Conservation (phyloP, 2,113 vertebrate species). For the Chionomys nivalis region DNA sequence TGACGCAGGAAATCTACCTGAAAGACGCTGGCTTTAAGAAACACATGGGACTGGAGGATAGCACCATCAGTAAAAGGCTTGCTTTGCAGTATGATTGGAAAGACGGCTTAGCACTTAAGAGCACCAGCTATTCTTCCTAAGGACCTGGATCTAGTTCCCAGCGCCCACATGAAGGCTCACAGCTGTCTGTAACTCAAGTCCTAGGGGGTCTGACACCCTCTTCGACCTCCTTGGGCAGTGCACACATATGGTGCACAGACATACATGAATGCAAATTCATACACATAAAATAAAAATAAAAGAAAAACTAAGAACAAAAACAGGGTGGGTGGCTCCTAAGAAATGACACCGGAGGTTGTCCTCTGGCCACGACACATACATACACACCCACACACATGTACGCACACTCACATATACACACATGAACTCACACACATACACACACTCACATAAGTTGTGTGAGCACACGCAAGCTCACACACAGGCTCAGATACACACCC, state of each 20-base stretch:
- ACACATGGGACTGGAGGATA: too few relatives aligned
- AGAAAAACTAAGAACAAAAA: background rate
- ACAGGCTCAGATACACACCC: background rate
- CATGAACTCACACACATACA: background rate
- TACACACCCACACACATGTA: too few relatives aligned
- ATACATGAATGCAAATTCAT: background rate
- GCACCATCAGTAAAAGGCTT: background rate
- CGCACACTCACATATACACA: background rate
- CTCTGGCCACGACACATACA: background rate
- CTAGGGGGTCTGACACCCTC: background rate
- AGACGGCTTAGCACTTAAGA: background rate
- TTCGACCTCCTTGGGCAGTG: background rate
- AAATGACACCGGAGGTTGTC: background rate
- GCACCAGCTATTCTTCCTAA: too few relatives aligned
- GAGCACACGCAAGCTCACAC: background rate
- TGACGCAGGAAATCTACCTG: accelerated
- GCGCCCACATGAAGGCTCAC: background rate
- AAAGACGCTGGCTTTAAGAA: background rate
- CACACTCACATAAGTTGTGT: too few relatives aligned
- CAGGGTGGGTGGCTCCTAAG: background rate
- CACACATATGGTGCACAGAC: background rate
- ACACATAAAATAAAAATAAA: background rate
- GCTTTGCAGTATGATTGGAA: background rate
- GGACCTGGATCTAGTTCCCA: background rate
- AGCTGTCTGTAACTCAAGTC: background rate